Base-by-base conservation (phyloP, 2,113 vertebrate species). In the Colistium nudipinnis region DNA sequence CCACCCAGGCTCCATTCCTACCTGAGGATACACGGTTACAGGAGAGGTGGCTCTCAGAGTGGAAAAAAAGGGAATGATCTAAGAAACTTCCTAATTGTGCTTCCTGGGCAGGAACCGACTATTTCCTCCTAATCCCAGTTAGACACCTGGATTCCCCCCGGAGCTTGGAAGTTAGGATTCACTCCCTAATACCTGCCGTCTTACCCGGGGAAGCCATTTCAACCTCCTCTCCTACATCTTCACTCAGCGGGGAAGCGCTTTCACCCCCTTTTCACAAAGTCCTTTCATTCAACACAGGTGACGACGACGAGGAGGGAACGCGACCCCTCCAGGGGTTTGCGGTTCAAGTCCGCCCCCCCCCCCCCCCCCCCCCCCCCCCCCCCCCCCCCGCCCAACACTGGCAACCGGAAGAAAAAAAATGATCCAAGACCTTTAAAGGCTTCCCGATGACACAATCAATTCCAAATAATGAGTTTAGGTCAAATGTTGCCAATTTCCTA, bases 21-120 rank as follows among this genome's bases (percentile, higher is more conserved):
- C 22, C 48, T 27, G 38, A 47, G 53, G 36, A 41, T 47, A 11
- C 24, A 2, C 8, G 17, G 49, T 27, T 41, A 10, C 16, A 54
- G 31, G 48, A 71, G 54, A 28, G 7, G 3, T 3, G 7, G n/a
- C 52, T 68, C 59, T 49, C 68, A 51, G 45, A n/a, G 62, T 62
- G n/a, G 43, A 66, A 56, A 73, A 66, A 38, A 33, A 62, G 33
- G 14, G 36, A 80, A 71, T 70, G 86, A 86, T 75, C 67, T 71
- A n/a, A 43, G 60, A 57, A 69, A 44, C 72, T 83, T 88, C n/a
- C 79, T 88, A 90, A 92, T 89, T 92, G 89, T 69, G 47, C 78
- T 89, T 90, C 84, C 83, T 53, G 65, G 76, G 80, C 72, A 84
- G 74, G 79, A 65, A 83, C 36, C 78, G 64, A 80, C 74, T 62